These are phyloP conservation scores for Poeciliopsis turrubarensis DNA, from an alignment of 2,113 vertebrate species.

Conservation along the genomic window DNA sequence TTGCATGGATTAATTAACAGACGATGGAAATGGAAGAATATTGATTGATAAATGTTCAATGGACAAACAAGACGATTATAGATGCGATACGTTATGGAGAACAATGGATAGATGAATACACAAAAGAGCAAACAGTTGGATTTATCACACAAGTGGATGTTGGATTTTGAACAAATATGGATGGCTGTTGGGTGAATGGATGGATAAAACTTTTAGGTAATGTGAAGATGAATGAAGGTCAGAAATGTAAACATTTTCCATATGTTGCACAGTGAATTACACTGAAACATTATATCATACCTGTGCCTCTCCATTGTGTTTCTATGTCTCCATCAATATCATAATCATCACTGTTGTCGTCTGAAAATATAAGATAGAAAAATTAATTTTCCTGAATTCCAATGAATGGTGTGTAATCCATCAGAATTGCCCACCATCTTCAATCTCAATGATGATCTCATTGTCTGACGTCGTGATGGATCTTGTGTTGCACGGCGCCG, in stretches of 20 bases:
- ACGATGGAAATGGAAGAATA: no score
- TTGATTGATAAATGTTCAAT: no score
- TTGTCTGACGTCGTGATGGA: constrained; percentile 37
- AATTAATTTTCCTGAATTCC: not conserved
- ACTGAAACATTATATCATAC: not conserved
- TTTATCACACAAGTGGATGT: not conserved
- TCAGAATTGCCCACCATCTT: constrained; percentile 70
- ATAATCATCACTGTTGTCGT: constrained; percentile 71
- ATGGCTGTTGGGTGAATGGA: no score
- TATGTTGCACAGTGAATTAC: not conserved
- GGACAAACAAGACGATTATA: not conserved
- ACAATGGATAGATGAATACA: no score
- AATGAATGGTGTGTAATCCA: not conserved
- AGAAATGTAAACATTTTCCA: not conserved
- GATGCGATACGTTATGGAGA: no score
- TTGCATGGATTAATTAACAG: no score
- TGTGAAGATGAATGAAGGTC: not conserved
- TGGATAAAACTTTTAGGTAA: not conserved
- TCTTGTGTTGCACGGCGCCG: not conserved
- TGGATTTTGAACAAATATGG: no score
- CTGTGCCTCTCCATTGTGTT: constrained; percentile 57
- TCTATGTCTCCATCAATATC: constrained; percentile 61
- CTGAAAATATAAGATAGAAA: constrained; percentile 38
- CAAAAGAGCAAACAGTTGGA: not conserved
- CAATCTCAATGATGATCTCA: constrained; percentile 76